Conservation (phyloP, 2,113 vertebrate genomes). For the Nicator chloris region DNA sequence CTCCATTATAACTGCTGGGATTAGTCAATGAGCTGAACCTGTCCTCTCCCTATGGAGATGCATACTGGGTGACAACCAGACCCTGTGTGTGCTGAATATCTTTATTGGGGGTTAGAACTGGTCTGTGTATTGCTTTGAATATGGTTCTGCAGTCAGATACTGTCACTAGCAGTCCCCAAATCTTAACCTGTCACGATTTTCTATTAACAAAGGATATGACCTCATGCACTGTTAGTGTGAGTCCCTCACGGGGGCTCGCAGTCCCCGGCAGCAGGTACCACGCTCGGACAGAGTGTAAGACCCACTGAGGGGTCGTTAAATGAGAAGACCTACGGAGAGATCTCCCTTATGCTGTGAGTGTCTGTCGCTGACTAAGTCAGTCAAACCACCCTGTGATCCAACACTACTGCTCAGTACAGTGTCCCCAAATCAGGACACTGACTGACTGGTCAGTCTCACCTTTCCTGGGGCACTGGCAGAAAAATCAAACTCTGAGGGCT, state of each 20-base stretch:
- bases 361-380: neutral
- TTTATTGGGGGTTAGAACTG: neutral
- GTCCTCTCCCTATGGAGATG: neutral
- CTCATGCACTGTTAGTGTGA: neutral
- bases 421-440: too few relatives aligned
- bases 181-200: neutral
- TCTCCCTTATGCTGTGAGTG: neutral
- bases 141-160: neutral
- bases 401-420: neutral
- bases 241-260: accelerated
- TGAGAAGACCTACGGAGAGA: neutral
- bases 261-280: neutral
- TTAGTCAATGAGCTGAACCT: neutral
- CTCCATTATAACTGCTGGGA: neutral
- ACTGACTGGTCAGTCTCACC: too few relatives aligned
- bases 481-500: neutral
- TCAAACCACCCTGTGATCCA: neutral
- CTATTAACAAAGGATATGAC: neutral
- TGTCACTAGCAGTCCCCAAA: neutral
- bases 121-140: neutral
- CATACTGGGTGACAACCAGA: neutral
- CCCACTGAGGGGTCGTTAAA: neutral
- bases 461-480: neutral
- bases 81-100: neutral
- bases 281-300: neutral